Base-by-base conservation (phyloP, 2,797 vertebrate species). In the Falco peregrinus region DNA sequence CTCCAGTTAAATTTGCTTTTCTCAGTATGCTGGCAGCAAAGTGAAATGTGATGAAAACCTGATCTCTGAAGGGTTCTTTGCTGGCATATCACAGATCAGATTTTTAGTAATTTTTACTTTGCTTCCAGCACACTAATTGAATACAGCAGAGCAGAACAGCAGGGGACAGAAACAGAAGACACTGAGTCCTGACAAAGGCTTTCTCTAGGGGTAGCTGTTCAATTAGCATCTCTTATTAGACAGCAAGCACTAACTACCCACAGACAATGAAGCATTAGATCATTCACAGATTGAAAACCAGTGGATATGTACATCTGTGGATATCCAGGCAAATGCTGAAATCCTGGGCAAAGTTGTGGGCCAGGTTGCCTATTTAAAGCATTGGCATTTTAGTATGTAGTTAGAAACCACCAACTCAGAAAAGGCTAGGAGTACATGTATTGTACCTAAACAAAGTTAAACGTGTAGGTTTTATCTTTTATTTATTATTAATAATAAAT, bases 71-170 rank as follows among this genome's bases (percentile, higher is more conserved):
- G 93, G 51, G 37, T 89, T 95, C 87, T 95, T 84, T 97, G 75
- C 68, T 95, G 92, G 91, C 89, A 90, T 88, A 83, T 67, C 64
- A 94, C 73, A 89, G 70, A 94, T 94, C 86, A 87, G 77, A 87
- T 87, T 91, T 95, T 85, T 69, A 85, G 84, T 94, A 96, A 90
- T 96, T 97, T 96, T 96, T 95, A 73, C 79, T 97, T 95, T 91
- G 93, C 93, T 96, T 97, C 95, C 91, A 97, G 85, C 65, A 90
- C 91, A 59, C 87, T 97, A 97, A 97, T 96, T 97, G 96, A 97
- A 97, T 97, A 96, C 89, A 97, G 77, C 80, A 86, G 96, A 96
- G 89, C 91, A 82, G 90, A 97, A 90, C 97, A 95, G 89, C 95
- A 95, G 93, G 93, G 64, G 69, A 95, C 74, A 89, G 84, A 90